Evolutionary conservation across 2,797 vertebrate genomes (phyloP).

Genomic region (Spinus olivaceus): DNA sequence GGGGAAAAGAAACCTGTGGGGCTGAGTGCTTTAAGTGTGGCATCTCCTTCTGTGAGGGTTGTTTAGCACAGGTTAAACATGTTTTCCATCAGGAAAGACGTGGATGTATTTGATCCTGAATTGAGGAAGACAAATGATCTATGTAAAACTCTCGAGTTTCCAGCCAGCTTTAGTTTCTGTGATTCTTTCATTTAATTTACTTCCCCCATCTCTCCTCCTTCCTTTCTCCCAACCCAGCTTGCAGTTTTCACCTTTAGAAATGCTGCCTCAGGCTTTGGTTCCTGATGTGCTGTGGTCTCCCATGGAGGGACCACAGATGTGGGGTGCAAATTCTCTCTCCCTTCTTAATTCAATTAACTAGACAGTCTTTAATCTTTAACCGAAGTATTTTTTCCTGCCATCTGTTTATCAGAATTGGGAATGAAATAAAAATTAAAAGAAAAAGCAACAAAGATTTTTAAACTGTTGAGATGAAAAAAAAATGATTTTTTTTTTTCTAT

Average conservation of each 20-base stretch:
- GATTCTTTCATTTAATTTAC: neutral
- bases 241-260: constrained; percentile 30
- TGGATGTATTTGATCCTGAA: neutral
- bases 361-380: constrained; percentile 39
- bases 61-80: neutral
- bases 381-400: neutral
- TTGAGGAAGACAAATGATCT: neutral
- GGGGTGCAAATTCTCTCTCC: neutral
- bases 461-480: constrained; percentile 4
- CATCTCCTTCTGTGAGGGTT: neutral
- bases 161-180: neutral
- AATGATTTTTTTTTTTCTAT: neutral
- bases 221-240: neutral
- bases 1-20: neutral
- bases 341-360: constrained; percentile 46
- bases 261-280: neutral
- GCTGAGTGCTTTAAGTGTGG: neutral
- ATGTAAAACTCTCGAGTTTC: neutral
- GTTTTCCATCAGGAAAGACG: neutral
- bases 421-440: constrained; percentile 31
- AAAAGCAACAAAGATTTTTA: constrained; percentile 35
- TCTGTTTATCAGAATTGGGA: constrained; percentile 46
- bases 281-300: neutral
- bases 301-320: neutral
- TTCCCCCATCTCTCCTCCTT: neutral